A percentile compares a stretch with the other conserved stretches of the same genome.
phyloP scores from a whole-genome alignment of 2,113 vertebrate species.

The Puffinus mauretanicus region DNA sequence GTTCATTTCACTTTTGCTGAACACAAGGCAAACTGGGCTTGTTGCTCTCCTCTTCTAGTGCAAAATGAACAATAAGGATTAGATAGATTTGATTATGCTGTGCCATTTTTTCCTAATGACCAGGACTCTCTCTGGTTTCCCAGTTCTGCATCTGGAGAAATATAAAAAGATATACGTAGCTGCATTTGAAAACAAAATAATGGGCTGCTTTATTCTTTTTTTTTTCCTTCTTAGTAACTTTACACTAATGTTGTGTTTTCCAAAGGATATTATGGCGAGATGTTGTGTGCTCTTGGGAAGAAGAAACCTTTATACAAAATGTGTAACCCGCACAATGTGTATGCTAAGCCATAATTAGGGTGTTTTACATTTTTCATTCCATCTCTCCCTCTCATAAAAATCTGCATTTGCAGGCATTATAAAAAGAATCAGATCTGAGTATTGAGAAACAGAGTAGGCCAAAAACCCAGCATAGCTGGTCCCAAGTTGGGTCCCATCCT shows the following conservation, averaged over 20 bases:
- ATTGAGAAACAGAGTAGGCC: background rate
- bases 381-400: background rate
- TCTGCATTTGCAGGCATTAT: background rate
- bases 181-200: background rate
- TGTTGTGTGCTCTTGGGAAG: background rate
- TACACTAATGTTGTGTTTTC: background rate
- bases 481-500: background rate
- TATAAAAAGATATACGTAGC: background rate
- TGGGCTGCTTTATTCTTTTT: background rate
- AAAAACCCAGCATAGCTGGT: background rate
- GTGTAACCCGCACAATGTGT: background rate
- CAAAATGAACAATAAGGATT: background rate
- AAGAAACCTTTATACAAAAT: background rate
- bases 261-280: background rate
- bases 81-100: background rate
- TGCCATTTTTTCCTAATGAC: background rate
- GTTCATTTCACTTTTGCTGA: background rate
- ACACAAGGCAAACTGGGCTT: background rate
- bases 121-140: background rate
- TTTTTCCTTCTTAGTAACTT: background rate
- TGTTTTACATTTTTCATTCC: background rate
- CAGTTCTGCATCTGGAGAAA: background rate
- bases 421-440: background rate
- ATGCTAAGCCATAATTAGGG: background rate
- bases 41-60: background rate